Evolutionary conservation across 2,113 vertebrate genomes (phyloP), one percentile per base, ranked within the genome.

Genomic region (Coturnix japonica): DNA sequence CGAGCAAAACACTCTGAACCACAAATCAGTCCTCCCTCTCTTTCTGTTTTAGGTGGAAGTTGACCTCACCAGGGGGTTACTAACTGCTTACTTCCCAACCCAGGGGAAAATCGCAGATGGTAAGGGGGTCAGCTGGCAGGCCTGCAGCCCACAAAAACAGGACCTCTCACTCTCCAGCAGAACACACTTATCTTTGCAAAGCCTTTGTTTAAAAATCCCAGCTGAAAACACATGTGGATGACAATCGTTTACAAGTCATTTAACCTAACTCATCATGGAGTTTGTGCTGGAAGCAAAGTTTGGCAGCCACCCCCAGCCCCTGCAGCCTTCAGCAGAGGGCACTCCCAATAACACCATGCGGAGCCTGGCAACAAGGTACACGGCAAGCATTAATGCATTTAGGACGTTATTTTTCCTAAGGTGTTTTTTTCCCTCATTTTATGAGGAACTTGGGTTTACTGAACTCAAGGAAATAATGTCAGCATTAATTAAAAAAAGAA

Each of bases 201-300:
- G 69, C 65, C 73, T 91, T 87, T 92, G 60, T 93, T 92, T 93
- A 96, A 87, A 47, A 49, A 87, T 9, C 9, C 60, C 87, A 92
- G 60, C 81, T 85, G 87, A 91, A 94, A 85, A 89, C 53, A 83
- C 56, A 78, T 2, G 72, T 1, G 0, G 26, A 82, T 44, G 51
- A 79, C 78, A 87, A 91, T 82, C 65, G 64, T 70, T 95, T 89
- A 87, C 84, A 92, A 87, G 47, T 59, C 89, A 85, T 77, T 89
- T 47, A 89, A 93, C 79, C 39, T 71, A 80, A 89, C 56, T 82
- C 22, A 4, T 56, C 1, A 4, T 33, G 59, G 37, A 39, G 25
- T 80, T 94, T 87, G 85, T 91, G 41, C 75, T 87, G 65, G 72
- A 92, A 93, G 57, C 31, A 76, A 73, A 47, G 74, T 81, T 94